These are phyloP conservation scores for Umimayanthus kanabou DNA, from an alignment of 92 coral and sea anemone genomes.

Conservation along the genomic window DNA sequence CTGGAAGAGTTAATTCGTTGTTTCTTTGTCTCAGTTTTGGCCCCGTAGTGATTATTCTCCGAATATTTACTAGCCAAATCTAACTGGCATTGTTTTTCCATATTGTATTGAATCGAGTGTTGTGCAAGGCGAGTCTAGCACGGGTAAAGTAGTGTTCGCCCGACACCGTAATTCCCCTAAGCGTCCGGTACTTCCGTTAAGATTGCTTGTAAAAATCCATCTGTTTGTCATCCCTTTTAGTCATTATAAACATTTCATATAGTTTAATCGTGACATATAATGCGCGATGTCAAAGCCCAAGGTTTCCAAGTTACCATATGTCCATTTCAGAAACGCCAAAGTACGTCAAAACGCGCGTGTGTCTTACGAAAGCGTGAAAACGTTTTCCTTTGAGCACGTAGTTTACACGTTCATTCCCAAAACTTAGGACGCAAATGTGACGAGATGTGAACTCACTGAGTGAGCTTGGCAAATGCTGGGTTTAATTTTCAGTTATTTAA, in stretches of 20 bases:
- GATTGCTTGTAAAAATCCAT: background rate
- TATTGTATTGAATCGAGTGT: background rate
- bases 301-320: slow-evolving; percentile 13
- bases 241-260: background rate
- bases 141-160: background rate
- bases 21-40: background rate
- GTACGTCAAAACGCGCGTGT: background rate
- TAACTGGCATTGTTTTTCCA: background rate
- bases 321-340: background rate
- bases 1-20: slow-evolving; percentile 12
- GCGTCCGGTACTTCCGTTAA: background rate
- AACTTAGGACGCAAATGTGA: background rate
- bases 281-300: background rate
- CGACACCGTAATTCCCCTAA: background rate
- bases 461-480: background rate
- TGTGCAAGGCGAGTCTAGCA: background rate
- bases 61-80: background rate
- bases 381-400: background rate
- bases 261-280: background rate
- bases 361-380: background rate
- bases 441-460: background rate
- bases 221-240: background rate
- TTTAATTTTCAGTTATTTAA: background rate
- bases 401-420: background rate
- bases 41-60: background rate